Evolutionary conservation across 2,113 vertebrate genomes (phyloP).

Genomic region (Nothoprocta perdicaria): DNA sequence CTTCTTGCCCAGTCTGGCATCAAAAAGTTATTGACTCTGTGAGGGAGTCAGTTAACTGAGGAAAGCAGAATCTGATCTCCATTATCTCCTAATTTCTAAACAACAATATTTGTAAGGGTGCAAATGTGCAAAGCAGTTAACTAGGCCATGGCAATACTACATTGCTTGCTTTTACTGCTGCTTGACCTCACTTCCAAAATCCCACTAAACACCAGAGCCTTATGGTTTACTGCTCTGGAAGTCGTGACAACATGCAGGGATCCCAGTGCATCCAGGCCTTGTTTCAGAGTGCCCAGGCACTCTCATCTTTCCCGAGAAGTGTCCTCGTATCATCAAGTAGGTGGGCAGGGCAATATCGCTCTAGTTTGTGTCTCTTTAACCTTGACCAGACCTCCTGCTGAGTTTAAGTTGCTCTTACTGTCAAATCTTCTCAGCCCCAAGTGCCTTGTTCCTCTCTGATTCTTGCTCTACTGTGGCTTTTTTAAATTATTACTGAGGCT

Average conservation of each 20-base stretch:
- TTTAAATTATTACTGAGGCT: not conserved
- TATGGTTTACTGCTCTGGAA: not conserved
- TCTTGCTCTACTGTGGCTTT: not conserved
- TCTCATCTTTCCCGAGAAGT: not conserved
- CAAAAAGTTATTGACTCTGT: not conserved
- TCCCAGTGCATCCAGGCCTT: not conserved
- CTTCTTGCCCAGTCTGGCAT: not conserved
- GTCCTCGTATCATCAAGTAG: not conserved
- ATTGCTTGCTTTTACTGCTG: not conserved
- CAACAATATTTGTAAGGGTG: not conserved
- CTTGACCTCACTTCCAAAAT: not conserved
- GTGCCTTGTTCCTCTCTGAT: not conserved
- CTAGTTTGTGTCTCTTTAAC: not conserved
- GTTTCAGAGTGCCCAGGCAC: not conserved
- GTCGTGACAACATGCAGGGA: not conserved
- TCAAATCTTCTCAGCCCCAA: not conserved
- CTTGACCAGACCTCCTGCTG: not conserved
- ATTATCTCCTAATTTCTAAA: not conserved
- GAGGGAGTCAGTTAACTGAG: not conserved
- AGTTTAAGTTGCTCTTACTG: not conserved
- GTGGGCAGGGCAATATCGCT: not conserved
- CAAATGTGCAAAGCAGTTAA: not conserved
- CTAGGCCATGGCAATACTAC: not conserved
- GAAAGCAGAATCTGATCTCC: not conserved
- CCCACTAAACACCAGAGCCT: not conserved